Percentiles rank a stretch among this genome's conserved stretches.
These are phyloP conservation scores for Toxonevra muliebris DNA, from an alignment of 2,888 invertebrate genomes.

Conservation along the genomic window DNA sequence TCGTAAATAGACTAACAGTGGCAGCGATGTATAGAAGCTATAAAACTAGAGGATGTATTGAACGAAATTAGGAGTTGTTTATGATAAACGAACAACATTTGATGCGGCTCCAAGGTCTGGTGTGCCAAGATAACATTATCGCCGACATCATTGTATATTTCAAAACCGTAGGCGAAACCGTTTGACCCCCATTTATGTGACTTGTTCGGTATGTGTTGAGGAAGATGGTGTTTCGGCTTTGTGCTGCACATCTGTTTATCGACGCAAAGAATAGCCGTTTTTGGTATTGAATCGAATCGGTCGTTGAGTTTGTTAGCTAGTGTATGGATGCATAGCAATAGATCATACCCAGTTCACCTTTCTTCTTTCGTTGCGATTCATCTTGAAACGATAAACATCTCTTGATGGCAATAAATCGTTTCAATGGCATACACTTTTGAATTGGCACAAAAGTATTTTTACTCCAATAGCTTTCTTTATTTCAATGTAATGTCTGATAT, in stretches of 20 bases:
- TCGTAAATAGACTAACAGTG: slow-evolving; percentile 30
- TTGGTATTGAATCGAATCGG: slow-evolving; percentile 27
- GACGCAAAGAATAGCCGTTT: slow-evolving; percentile 10
- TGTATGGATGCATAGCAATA: slow-evolving; percentile 11
- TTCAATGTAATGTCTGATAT: slow-evolving; percentile 20
- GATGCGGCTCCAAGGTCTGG: slow-evolving; percentile 20
- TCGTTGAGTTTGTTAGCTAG: slow-evolving; percentile 16
- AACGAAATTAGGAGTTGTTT: slow-evolving; percentile 21
- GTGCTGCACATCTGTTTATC: slow-evolving; percentile 14
- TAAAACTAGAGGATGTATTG: slow-evolving; percentile 33
- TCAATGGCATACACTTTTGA: slow-evolving; percentile 19
- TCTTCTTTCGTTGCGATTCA: slow-evolving; percentile 17
- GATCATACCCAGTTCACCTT: slow-evolving; percentile 20
- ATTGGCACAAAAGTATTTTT: slow-evolving; percentile 5
- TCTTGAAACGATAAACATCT: slow-evolving; percentile 1
- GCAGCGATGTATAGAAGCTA: slow-evolving; percentile 30
- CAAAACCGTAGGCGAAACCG: slow-evolving; percentile 35
- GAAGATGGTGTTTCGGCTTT: slow-evolving; percentile 17
- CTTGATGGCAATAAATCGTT: slow-evolving; percentile 1
- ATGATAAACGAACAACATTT: slow-evolving; percentile 25
- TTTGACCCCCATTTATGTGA: slow-evolving; percentile 30
- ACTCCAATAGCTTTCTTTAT: slow-evolving; percentile 15
- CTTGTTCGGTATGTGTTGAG: too few relatives aligned
- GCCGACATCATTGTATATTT: slow-evolving; percentile 33
- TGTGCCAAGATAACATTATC: slow-evolving; percentile 30